phyloP scores from a whole-genome alignment of 2,113 vertebrate species.

The Lutjanus erythropterus region DNA sequence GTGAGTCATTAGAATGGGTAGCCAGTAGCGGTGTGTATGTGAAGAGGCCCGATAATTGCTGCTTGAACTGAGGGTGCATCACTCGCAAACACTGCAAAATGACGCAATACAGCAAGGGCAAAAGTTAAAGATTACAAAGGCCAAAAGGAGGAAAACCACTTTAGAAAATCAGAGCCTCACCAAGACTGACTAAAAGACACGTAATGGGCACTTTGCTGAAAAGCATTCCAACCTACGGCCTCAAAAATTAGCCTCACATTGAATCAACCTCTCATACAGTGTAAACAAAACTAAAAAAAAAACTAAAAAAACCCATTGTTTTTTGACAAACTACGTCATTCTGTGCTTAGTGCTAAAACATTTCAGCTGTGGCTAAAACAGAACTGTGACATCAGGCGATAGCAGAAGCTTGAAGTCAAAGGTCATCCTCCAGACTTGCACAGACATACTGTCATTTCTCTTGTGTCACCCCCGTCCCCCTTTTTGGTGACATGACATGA shows the following conservation, averaged over 20 bases:
- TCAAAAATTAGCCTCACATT: background rate
- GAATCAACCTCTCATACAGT: background rate
- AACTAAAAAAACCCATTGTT: rapidly evolving
- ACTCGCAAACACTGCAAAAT: constrained; percentile 21
- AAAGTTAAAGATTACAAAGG: background rate
- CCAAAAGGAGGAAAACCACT: background rate
- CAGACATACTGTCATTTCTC: too few species aligned
- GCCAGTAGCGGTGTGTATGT: background rate
- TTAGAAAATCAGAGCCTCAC: background rate
- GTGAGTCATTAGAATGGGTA: constrained; percentile 30
- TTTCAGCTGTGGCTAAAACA: too few species aligned
- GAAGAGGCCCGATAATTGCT: constrained; percentile 28
- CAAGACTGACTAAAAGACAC: background rate
- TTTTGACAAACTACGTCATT: too few species aligned
- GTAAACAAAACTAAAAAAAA: background rate
- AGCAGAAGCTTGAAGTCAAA: too few species aligned
- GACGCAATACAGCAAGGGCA: background rate
- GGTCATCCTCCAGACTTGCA: too few species aligned
- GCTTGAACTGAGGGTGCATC: constrained; percentile 1
- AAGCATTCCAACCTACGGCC: background rate
- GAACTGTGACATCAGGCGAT: too few species aligned
- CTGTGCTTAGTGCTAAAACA: too few species aligned
- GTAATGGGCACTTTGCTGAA: background rate
- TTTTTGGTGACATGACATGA: too few species aligned
- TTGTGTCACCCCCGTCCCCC: too few species aligned